Percentiles rank a stretch among this genome's conserved stretches.
Conservation (phyloP, 2,797 vertebrate species). For the Sphenodon punctatus region DNA sequence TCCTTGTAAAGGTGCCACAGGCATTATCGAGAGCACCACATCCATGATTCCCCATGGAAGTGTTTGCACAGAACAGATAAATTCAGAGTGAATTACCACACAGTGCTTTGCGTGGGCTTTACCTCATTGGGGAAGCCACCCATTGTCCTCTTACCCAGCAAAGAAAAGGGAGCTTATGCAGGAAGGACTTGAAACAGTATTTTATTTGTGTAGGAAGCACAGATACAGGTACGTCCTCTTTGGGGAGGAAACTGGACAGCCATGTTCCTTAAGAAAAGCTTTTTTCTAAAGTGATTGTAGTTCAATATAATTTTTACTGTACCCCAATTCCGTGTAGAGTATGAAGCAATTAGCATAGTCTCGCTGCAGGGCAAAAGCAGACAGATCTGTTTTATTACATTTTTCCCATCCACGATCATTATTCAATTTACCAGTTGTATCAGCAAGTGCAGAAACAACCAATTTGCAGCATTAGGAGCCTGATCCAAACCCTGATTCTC, state of each 20-base stretch:
- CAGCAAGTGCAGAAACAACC: not conserved
- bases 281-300: not conserved
- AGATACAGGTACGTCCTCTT: not conserved
- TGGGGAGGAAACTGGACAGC: not conserved
- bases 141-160: not conserved
- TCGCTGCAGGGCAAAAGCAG: not conserved
- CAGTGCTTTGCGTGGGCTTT: too few species aligned
- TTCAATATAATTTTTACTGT: not conserved
- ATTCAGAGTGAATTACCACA: too few species aligned
- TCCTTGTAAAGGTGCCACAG: too few species aligned
- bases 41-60: too few species aligned
- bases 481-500: not conserved
- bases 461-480: not conserved
- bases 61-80: too few species aligned
- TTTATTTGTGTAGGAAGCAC: rapidly evolving
- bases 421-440: not conserved
- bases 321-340: not conserved
- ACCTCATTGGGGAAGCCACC: too few species aligned
- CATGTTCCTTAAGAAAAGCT: not conserved
- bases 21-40: too few species aligned
- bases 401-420: not conserved
- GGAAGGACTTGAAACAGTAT: not conserved
- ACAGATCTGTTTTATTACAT: not conserved
- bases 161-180: not conserved
- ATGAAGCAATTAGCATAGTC: not conserved